phyloP scores from a whole-genome alignment of 1,140 invertebrate species.

The Lasioglossum albipes region DNA sequence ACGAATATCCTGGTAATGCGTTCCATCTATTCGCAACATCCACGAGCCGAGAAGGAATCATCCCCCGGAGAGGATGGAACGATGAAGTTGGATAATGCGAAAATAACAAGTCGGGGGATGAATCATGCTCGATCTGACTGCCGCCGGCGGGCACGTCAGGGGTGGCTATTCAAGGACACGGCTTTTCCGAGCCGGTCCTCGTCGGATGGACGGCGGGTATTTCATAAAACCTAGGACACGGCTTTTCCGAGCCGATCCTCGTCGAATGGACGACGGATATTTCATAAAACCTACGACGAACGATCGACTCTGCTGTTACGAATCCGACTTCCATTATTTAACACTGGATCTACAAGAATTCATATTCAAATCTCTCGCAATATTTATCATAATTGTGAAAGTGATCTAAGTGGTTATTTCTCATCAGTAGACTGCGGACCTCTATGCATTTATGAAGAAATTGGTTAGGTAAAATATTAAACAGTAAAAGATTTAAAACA shows the following conservation, averaged over 20 bases:
- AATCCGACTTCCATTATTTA: too few species aligned
- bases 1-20: conserved; percentile 67
- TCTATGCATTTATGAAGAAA: too few species aligned
- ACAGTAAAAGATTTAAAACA: too few species aligned
- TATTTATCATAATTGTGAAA: too few species aligned
- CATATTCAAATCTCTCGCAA: too few species aligned
- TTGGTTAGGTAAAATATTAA: too few species aligned
- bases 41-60: conserved; percentile 66
- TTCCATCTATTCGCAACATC: conserved; percentile 56
- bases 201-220: conserved; percentile 8
- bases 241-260: neutral
- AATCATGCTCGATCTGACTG: conserved; percentile 60
- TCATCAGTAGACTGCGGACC: too few species aligned
- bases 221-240: too few species aligned
- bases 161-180: conserved; percentile 10
- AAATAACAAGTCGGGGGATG: conserved; percentile 72
- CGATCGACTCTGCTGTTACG: neutral
- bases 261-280: conserved; percentile 13
- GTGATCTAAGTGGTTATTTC: too few species aligned
- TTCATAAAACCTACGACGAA: neutral
- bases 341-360: too few species aligned
- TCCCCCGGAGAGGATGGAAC: conserved; percentile 54
- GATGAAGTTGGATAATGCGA: conserved; percentile 66
- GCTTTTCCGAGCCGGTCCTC: conserved; percentile 1
- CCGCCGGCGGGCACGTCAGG: conserved; percentile 46